These are phyloP conservation scores for Stegodyphus mimosarum DNA, from an alignment of 1,140 invertebrate genomes.

Conservation along the genomic window DNA sequence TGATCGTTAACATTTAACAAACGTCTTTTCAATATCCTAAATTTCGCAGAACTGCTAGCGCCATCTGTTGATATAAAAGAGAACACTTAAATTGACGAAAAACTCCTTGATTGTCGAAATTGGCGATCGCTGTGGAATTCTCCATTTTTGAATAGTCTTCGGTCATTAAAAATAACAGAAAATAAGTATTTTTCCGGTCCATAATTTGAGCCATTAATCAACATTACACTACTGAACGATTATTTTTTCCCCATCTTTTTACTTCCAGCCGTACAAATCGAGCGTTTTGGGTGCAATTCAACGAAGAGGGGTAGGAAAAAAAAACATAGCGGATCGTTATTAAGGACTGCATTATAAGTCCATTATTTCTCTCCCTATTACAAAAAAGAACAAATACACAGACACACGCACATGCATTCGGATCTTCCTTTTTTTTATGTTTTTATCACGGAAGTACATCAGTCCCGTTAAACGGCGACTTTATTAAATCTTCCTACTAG, in stretches of 20 bases:
- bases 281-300: conserved; percentile 24
- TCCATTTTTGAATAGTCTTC: neutral
- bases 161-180: conserved; percentile 18
- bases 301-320: neutral
- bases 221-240: conserved; percentile 17
- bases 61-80: conserved; percentile 53
- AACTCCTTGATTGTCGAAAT: neutral
- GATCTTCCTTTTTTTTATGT: conserved; percentile 16
- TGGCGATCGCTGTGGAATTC: neutral
- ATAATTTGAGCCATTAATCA: conserved; percentile 46
- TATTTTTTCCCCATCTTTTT: neutral
- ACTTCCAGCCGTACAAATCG: conserved; percentile 14
- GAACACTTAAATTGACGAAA: neutral
- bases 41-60: conserved; percentile 7
- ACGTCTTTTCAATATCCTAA: too few relatives aligned
- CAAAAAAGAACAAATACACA: conserved; percentile 25
- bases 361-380: conserved; percentile 36
- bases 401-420: conserved; percentile 5
- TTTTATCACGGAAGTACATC: conserved; percentile 45
- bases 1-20: too few relatives aligned
- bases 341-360: conserved; percentile 51
- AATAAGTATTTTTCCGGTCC: conserved; percentile 10
- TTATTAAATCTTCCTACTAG: conserved; percentile 56
- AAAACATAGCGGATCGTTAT: conserved; percentile 23
- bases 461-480: conserved; percentile 43